Evolutionary conservation across 2,797 vertebrate species (phyloP).

Genomic region (Pteropus rufus): DNA sequence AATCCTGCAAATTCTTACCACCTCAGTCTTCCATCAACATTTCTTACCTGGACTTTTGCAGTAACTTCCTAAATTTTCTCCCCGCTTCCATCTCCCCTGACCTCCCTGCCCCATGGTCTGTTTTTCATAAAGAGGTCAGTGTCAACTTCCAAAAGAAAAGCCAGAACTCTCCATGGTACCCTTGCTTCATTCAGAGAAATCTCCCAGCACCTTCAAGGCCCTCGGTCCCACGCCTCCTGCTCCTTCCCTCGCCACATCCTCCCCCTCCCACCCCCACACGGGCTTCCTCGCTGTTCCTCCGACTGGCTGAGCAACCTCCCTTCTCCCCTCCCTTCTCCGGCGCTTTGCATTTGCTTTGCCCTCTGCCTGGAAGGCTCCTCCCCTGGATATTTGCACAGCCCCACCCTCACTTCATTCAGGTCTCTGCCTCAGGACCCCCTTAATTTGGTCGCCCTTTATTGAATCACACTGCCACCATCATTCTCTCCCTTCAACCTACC

Average conservation of each 20-base stretch:
- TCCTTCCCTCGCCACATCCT: too few relatives aligned
- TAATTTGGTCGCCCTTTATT: neutral
- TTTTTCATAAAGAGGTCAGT: neutral
- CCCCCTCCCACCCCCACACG: fast-evolving
- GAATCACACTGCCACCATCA: neutral
- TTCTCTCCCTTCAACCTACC: neutral
- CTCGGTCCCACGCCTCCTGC: neutral
- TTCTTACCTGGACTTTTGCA: neutral
- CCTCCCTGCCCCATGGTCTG: fast-evolving
- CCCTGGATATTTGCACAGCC: neutral
- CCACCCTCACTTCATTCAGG: neutral
- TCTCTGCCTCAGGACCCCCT: neutral
- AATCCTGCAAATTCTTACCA: neutral
- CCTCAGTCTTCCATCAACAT: neutral
- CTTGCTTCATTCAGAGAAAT: neutral
- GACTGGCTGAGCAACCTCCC: neutral
- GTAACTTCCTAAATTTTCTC: neutral
- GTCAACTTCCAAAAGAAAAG: neutral
- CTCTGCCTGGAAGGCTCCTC: neutral
- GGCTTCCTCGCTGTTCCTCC: neutral
- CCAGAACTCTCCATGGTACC: neutral
- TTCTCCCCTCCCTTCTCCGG: neutral
- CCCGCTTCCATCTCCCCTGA: neutral
- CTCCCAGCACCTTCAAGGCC: neutral
- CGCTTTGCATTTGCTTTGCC: neutral